Base-by-base conservation (phyloP, 2,113 vertebrate species). In the Hymenochirus boettgeri region DNA sequence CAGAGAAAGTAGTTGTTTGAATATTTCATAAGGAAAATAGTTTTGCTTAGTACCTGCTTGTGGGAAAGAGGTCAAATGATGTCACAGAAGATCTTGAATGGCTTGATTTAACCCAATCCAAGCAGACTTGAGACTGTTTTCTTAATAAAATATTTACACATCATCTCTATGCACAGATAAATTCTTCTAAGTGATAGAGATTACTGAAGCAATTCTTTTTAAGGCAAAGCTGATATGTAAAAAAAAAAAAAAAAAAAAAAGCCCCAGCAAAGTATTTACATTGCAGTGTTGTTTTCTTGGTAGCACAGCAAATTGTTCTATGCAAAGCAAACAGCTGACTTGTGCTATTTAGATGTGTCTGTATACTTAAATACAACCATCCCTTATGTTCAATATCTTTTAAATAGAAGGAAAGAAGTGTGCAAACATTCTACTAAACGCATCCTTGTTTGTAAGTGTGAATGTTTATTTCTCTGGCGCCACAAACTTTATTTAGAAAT, bases 1-100 rank as follows among this genome's bases (percentile, higher is more conserved):
- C 53, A 35, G 47, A 35, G 54, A 33, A 65, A 65, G 25, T 24
- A 29, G 39, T 8, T 59, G 24, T 59, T 23, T 56, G 29, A 66
- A 66, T 58, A 58, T 59, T 52, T 69, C 23, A 51, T 60, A 60
- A 69, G 56, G 47, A 69, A 69, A 69, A 58, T 66, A 53, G 31
- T 69, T 69, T 52, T 29, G 65, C 56, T 33, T 11, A 45, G 21
- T 60, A 69, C 47, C 65, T 69, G 65, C 57, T 60, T 51, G 65
- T 52, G 50, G 56, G 31, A 53, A 42, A 31, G 33, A 69, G 65
- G 65, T 69, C 59, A 69, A 60, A 60, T 52, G 51, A 58, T 59
- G 65, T 69, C 65, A 60, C 57, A 24, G 29, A 59, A 42, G 57
- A 67, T 52, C 56, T 52, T 45, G 57, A 53, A 69, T 69, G 65